Evolutionary conservation across 2,797 vertebrate genomes (phyloP).

Genomic region (Emys orbicularis): DNA sequence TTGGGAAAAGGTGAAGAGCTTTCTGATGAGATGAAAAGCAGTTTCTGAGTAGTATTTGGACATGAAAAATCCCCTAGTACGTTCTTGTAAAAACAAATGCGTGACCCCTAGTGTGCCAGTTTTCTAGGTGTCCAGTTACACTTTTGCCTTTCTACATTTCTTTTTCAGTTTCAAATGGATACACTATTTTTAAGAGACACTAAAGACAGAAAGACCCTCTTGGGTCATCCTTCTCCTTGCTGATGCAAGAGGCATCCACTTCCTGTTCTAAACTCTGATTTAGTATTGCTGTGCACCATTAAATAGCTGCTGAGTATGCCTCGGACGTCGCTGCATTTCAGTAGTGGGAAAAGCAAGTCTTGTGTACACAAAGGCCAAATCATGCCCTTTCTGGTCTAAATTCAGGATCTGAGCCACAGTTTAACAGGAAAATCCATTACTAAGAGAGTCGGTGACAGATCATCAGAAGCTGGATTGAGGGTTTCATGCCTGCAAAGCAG

Average conservation of each 20-base stretch:
- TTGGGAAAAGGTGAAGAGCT: not conserved
- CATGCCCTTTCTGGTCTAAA: not conserved
- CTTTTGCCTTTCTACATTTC: not conserved
- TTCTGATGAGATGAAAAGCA: not conserved
- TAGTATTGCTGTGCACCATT: not conserved
- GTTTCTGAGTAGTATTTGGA: not conserved
- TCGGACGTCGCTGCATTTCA: not conserved
- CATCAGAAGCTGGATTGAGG: not conserved
- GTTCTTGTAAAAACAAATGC: not conserved
- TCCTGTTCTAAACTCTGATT: not conserved
- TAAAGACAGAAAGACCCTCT: not conserved
- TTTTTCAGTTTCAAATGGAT: not conserved
- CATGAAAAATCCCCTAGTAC: not conserved
- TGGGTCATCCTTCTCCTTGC: not conserved
- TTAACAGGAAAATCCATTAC: not conserved
- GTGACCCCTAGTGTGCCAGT: not conserved
- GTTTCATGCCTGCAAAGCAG: not conserved
- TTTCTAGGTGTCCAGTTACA: not conserved
- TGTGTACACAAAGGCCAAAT: not conserved
- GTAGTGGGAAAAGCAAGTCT: not conserved
- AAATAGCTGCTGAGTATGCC: not conserved
- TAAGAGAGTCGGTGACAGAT: not conserved
- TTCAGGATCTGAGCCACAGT: not conserved
- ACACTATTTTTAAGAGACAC: not conserved
- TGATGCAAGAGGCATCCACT: not conserved